Percentiles rank a stretch among this genome's conserved stretches.
These are phyloP conservation scores for Gymnosoma rotundatum DNA, from an alignment of 2,888 invertebrate genomes.

Conservation along the genomic window DNA sequence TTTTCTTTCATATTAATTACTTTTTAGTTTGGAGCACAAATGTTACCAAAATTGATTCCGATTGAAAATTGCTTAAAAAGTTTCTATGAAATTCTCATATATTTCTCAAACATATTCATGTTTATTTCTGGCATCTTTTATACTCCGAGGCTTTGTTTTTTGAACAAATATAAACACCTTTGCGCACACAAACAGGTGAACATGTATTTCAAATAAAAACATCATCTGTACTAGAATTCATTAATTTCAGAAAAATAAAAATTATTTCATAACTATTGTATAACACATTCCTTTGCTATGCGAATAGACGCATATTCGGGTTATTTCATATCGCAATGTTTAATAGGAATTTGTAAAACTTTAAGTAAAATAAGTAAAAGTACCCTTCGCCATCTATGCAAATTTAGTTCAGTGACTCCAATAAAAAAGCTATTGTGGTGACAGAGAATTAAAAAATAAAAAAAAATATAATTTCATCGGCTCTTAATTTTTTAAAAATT, in stretches of 20 bases:
- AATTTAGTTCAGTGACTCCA: too few species aligned
- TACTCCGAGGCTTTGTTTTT: neutral
- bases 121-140: neutral
- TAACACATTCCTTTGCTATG: neutral
- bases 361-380: too few species aligned
- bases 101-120: neutral
- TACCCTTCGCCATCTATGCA: too few species aligned
- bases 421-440: too few species aligned
- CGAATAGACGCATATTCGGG: neutral
- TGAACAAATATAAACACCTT: neutral
- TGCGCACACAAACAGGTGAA: neutral
- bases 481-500: too few species aligned
- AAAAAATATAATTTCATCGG: too few species aligned
- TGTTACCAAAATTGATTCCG: too few species aligned
- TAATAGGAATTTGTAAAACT: too few species aligned
- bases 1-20: too few species aligned
- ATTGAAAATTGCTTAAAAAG: neutral
- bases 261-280: conserved; percentile 1
- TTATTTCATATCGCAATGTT: neutral
- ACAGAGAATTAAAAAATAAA: too few species aligned
- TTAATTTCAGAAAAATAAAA: neutral
- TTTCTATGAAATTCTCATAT: neutral
- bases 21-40: too few species aligned
- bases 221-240: conserved; percentile 5
- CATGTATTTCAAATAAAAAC: conserved; percentile 1